Base-by-base conservation (phyloP, 2,113 vertebrate genomes). In the Semnopithecus entellus region DNA sequence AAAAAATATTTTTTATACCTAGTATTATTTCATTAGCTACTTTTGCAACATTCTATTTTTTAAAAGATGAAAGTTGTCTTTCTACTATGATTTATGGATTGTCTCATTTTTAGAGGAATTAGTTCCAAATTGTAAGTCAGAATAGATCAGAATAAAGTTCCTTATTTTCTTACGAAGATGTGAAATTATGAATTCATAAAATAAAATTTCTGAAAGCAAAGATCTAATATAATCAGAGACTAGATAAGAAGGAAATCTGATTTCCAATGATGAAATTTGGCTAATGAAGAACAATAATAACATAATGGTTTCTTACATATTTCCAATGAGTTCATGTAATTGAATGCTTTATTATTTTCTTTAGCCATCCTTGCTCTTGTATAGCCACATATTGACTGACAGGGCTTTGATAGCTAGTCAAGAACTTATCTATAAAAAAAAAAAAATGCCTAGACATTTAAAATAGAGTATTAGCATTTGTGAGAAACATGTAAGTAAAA, bases 21-120 rank as follows among this genome's bases (percentile, higher is more conserved):
- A 25, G 61, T 43, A 40, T 35, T 90, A 55, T 80, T 27, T 87
- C 27, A 9, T 72, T 80, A 43, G 66, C 43, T 91, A 64, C 78
- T 81, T 91, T 38, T 73, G 35, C 43, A 75, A 73, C 32, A 61
- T 80, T 17, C 16, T 12, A 79, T 79, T 89, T 89, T 87, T 89
- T 78, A 93, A 95, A 89, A 95, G 18, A 91, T 66, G 38, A 80
- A 79, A 66, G 6, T 50, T 35, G 3, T 75, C n/a, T 84, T 96
- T 94, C 70, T 43, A 91, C 43, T 50, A 68, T 30, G 43, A 90
- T 93, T 91, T 90, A 72, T 55, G 23, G 48, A 66, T 52, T 10
- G 14, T 7, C 50, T 96, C 30, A 59, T 93, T 90, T 89, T 87
- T 55, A 91, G 32, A 68, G 20, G 14, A 95, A 79, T 48, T 59